Evolutionary conservation across 2,888 invertebrate species (phyloP).

Genomic region (Protodeltote pygarga): DNA sequence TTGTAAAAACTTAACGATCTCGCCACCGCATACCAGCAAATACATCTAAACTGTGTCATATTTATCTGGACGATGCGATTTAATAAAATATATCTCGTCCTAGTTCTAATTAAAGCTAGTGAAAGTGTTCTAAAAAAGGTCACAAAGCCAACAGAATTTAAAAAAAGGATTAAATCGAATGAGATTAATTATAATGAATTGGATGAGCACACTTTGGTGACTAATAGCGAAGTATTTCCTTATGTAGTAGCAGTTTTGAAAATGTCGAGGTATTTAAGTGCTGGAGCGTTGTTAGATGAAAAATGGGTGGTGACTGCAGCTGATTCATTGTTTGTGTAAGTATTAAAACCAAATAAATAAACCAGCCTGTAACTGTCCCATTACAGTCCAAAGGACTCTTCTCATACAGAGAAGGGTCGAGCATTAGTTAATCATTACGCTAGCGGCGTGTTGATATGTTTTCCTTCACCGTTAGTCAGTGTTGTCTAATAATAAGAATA

Average conservation of each 20-base stretch:
- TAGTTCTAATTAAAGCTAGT: slow-evolving; percentile 1
- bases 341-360: no score
- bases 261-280: slow-evolving; percentile 64
- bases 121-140: slow-evolving; percentile 1
- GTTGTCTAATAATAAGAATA: no score
- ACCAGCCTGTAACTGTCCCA: no score
- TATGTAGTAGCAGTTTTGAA: slow-evolving; percentile 72
- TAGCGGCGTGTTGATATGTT: no score
- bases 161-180: not conserved
- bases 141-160: accelerated
- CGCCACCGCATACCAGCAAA: no score
- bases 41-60: not conserved
- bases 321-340: slow-evolving; percentile 70
- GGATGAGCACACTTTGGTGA: slow-evolving; percentile 60
- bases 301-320: slow-evolving; percentile 76
- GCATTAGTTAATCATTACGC: no score
- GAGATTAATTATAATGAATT: slow-evolving; percentile 44
- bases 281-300: slow-evolving; percentile 71
- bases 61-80: slow-evolving; percentile 11
- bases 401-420: no score
- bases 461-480: no score
- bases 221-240: slow-evolving; percentile 62
- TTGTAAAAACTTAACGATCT: no score
- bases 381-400: no score
- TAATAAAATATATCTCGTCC: not conserved